Evolutionary conservation across 2,113 vertebrate genomes (phyloP), one percentile per base, ranked within the genome.

Genomic region (Symphodus melops): DNA sequence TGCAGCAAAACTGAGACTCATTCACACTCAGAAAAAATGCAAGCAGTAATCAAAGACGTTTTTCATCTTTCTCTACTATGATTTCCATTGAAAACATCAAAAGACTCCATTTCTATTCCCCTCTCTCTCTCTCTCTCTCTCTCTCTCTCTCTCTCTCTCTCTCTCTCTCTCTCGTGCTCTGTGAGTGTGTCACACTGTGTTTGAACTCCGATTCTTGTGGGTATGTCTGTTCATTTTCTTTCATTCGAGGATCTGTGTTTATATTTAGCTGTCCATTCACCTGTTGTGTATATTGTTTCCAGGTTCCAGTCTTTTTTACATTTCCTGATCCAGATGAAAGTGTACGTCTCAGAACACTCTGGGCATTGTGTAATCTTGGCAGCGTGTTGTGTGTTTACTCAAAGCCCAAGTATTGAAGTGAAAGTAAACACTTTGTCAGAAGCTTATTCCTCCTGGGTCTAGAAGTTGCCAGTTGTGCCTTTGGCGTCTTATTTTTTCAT

Each of bases 1-100:
- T 80, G 42, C n/a, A 72, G 74, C 37, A 59, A 81, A 52, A 66
- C 39, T 49, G 21, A 82, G 75, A 33, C 51, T 58, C 51, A 65
- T 75, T 77, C 53, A 68, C 63, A 67, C 54, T 51, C 19, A 1
- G 64, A 79, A 60, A 19, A 28, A 61, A 64, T 71, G 51, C 42
- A 44, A 16, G 42, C 61, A 42, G 44, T 14, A 64, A 11, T 25
- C 54, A 56, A 56, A 48, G 46, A 48, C 46, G 16, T 7, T 17
- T 48, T 82, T 81, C 44, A 56, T 76, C 33, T 66, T 54, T 58
- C 19, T 59, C 53, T 66, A 62, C 71, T 67, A 53, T 49, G 51
- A 63, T 52, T 71, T 70, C 72, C 41, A 68, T 12, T 59, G 21
- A 75, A 51, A 13, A 49, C 46, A 75, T 70, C 17, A 54, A 66